Evolutionary conservation across 2,888 invertebrate species (phyloP).

Genomic region (Pogonocherus hispidulus): DNA sequence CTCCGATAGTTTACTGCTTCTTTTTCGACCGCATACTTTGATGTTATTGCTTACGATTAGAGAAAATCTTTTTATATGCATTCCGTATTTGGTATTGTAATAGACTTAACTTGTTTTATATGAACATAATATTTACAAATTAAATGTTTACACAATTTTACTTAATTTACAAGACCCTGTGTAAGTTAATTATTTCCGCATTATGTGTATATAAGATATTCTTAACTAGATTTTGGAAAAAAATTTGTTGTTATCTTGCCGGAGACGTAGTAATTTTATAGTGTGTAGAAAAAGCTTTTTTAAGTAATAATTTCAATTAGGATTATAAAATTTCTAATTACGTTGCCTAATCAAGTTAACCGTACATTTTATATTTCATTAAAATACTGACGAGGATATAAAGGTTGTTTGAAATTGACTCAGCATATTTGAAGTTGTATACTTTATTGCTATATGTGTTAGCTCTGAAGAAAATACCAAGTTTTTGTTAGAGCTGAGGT

Average conservation of each 20-base stretch:
- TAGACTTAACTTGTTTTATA: background rate
- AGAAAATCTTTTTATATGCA: conserved; percentile 7
- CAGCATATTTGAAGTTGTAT: too few relatives aligned
- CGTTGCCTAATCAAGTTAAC: background rate
- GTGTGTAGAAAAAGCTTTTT: background rate
- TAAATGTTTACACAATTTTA: conserved; percentile 1
- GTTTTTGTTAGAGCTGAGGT: too few relatives aligned
- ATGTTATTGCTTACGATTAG: conserved; percentile 8
- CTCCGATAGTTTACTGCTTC: conserved; percentile 20
- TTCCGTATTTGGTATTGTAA: conserved; percentile 4
- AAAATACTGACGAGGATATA: too few relatives aligned
- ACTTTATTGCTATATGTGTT: too few relatives aligned
- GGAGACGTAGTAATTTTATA: background rate
- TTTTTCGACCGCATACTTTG: conserved; percentile 11
- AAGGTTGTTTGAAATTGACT: too few relatives aligned
- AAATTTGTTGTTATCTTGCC: background rate
- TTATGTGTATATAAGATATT: background rate
- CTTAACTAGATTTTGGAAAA: background rate
- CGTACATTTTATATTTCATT: background rate
- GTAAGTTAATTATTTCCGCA: conserved; percentile 1
- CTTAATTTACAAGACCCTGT: background rate
- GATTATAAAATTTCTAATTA: background rate
- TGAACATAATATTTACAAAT: conserved; percentile 1
- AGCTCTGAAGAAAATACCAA: too few relatives aligned
- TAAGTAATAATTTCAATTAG: background rate